Conservation (phyloP, 2,113 vertebrate species). For the Tragelaphus imberbis region DNA sequence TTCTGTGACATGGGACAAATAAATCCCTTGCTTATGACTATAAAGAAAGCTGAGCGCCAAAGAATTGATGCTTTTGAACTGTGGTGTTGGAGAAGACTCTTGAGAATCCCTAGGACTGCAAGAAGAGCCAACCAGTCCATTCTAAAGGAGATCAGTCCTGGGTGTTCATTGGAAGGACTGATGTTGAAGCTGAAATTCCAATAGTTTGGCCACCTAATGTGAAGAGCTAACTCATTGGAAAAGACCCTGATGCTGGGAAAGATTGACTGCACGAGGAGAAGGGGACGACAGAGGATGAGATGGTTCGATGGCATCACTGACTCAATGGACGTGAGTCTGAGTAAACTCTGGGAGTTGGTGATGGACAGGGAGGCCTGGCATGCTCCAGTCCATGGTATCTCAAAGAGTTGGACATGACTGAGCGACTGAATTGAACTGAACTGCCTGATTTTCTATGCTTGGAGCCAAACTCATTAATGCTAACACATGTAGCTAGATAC, state of each 20-base stretch:
- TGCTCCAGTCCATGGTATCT: accelerated
- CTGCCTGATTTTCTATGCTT: background rate
- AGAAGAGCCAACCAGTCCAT: background rate
- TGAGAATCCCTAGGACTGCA: background rate
- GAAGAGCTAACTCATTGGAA: background rate
- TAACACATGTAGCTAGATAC: background rate
- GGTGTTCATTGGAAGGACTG: background rate
- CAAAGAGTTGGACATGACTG: background rate
- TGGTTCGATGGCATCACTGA: background rate
- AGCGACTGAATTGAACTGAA: background rate
- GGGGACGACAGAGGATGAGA: background rate
- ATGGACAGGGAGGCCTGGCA: background rate
- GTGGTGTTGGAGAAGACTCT: background rate
- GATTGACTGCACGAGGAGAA: accelerated
- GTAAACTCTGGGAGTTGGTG: background rate
- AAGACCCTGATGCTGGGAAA: background rate
- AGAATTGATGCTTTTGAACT: background rate
- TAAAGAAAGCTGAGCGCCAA: background rate
- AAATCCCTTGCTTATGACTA: background rate
- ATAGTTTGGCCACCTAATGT: background rate
- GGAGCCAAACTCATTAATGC: background rate
- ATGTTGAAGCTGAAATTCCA: background rate
- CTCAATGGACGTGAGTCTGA: background rate
- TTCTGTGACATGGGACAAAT: background rate
- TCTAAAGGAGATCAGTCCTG: background rate